Conservation (phyloP, 2,888 invertebrate species). For the Pasiphila rectangulata region DNA sequence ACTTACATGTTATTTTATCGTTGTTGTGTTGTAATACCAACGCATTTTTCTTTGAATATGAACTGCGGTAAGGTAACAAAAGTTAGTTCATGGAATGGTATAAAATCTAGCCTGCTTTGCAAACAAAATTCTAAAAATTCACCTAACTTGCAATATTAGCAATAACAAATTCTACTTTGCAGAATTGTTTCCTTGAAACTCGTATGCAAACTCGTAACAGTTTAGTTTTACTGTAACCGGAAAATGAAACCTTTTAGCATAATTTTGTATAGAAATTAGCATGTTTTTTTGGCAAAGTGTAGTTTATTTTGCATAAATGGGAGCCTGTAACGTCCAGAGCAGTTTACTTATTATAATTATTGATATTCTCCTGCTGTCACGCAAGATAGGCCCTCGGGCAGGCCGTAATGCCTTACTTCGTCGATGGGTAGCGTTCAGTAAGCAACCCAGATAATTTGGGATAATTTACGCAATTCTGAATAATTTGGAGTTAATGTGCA, state of each 20-base stretch:
- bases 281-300: slow-evolving; percentile 40
- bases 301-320: slow-evolving; percentile 51
- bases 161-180: slow-evolving; percentile 11
- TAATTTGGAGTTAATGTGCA: slow-evolving; percentile 69
- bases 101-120: slow-evolving; percentile 34
- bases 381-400: slow-evolving; percentile 55
- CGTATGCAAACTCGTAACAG: slow-evolving; percentile 7
- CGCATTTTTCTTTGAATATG: slow-evolving; percentile 30
- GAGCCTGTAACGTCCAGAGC: slow-evolving; percentile 44
- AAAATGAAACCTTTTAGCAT: slow-evolving; percentile 15
- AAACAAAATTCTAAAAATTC: slow-evolving; percentile 23
- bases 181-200: slow-evolving; percentile 13
- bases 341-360: slow-evolving; percentile 65
- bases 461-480: slow-evolving; percentile 74
- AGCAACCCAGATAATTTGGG: slow-evolving; percentile 69
- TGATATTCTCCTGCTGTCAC: slow-evolving; percentile 71
- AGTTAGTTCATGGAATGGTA: slow-evolving; percentile 42
- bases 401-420: slow-evolving; percentile 52
- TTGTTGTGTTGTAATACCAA: too few species aligned
- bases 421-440: slow-evolving; percentile 59
- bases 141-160: slow-evolving; percentile 7
- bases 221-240: slow-evolving; percentile 12
- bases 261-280: slow-evolving; percentile 24
- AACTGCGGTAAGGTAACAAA: slow-evolving; percentile 27
- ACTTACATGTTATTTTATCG: slow-evolving; percentile 16